Evolutionary conservation across 2,113 vertebrate species (phyloP).

Genomic region (Cricetomys ansorgei): DNA sequence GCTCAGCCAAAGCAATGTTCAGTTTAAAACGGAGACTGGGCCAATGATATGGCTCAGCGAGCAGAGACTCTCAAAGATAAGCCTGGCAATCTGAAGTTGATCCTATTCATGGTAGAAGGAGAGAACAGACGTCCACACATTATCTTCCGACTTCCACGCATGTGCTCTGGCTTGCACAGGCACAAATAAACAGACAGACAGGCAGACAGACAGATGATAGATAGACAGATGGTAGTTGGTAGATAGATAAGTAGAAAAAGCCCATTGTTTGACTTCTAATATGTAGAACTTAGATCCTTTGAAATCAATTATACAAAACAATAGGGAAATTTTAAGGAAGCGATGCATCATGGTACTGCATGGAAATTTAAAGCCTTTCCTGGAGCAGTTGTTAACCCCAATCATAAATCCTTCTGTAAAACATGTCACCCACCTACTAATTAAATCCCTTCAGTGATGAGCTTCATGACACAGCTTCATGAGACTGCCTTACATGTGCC

Average conservation of each 20-base stretch:
- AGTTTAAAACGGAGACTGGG: background rate
- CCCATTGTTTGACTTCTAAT: conserved; percentile 24
- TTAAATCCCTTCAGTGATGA: background rate
- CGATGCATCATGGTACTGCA: background rate
- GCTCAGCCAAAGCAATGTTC: background rate
- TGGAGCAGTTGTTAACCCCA: background rate
- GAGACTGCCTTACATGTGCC: background rate
- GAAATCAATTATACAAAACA: background rate
- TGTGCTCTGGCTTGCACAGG: background rate
- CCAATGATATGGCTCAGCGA: background rate
- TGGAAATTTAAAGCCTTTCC: background rate
- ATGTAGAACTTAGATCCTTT: background rate
- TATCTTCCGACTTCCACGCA: too few species aligned
- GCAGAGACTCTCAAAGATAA: background rate
- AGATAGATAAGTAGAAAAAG: background rate
- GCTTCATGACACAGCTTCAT: background rate
- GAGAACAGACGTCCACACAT: background rate
- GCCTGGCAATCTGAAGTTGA: background rate
- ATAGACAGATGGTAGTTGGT: background rate
- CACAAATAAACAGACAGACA: background rate
- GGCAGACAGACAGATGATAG: background rate
- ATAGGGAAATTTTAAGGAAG: background rate
- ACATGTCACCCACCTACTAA: background rate
- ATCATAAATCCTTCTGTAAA: background rate
- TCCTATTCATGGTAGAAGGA: too few species aligned